phyloP scores from a whole-genome alignment of 2,888 invertebrate species.

The Philhelius pedissequus region DNA sequence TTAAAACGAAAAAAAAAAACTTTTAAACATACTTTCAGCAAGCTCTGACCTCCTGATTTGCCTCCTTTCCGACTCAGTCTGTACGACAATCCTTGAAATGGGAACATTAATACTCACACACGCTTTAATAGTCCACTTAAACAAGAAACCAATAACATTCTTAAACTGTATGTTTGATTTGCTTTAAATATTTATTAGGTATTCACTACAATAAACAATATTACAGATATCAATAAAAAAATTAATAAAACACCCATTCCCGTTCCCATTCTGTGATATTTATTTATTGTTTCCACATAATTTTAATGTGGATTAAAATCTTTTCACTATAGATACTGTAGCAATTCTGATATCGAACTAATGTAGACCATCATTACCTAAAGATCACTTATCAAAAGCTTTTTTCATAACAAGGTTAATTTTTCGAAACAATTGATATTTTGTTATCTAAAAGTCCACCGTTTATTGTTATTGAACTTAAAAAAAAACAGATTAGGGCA shows the following conservation, averaged over 20 bases:
- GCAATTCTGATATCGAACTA: not conserved
- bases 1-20: not conserved
- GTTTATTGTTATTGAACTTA: not conserved
- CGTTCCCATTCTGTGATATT: not conserved
- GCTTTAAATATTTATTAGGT: not conserved
- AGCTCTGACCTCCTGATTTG: not conserved
- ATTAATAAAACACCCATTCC: not conserved
- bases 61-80: not conserved
- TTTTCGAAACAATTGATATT: not conserved
- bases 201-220: not conserved
- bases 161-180: not conserved
- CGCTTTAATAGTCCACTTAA: not conserved
- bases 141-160: not conserved
- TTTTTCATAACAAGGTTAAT: not conserved
- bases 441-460: not conserved
- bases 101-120: not conserved
- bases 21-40: not conserved
- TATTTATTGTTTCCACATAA: not conserved
- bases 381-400: not conserved
- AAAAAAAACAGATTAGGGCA: too few relatives aligned
- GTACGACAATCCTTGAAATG: not conserved
- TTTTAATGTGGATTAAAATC: not conserved
- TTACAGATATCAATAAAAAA: not conserved
- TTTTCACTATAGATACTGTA: not conserved
- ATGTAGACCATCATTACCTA: not conserved